These are phyloP conservation scores for Calameuta idolon DNA, from an alignment of 2,888 invertebrate species.

Conservation along the genomic window DNA sequence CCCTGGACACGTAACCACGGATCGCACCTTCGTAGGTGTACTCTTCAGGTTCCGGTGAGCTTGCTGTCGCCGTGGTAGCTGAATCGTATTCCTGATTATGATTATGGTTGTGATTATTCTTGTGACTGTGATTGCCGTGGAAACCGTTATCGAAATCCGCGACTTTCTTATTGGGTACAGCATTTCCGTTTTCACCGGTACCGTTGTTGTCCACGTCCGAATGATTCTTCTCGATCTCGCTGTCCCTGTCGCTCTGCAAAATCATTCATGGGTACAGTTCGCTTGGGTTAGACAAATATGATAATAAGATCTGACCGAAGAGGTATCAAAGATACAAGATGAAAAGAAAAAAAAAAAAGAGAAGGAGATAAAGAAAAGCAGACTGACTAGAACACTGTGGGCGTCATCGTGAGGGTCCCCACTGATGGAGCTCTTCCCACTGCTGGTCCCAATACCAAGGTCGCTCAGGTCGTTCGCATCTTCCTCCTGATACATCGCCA, in stretches of 20 bases:
- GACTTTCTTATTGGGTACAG: constrained; percentile 46
- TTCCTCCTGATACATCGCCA: constrained; percentile 83
- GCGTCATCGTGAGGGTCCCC: constrained; percentile 64
- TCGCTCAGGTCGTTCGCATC: constrained; percentile 88
- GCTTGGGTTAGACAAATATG: neutral
- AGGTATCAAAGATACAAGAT: neutral
- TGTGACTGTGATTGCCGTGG: constrained; percentile 18
- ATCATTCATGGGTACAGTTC: neutral
- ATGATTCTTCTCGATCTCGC: constrained; percentile 63
- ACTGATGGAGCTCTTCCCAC: constrained; percentile 64
- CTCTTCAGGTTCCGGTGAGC: constrained; percentile 80
- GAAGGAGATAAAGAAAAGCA: neutral
- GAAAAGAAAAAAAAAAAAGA: neutral
- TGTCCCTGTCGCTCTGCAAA: constrained; percentile 64
- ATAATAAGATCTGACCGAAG: neutral
- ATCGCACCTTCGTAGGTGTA: constrained; percentile 91
- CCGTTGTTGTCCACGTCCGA: constrained; percentile 60
- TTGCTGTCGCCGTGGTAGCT: constrained; percentile 76
- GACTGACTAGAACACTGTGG: constrained; percentile 61
- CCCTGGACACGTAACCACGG: constrained; percentile 85
- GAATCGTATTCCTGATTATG: constrained; percentile 73
- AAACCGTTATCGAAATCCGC: constrained; percentile 54
- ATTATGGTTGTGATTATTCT: constrained; percentile 51
- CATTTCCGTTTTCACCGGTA: constrained; percentile 42
- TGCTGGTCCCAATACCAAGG: constrained; percentile 75